Evolutionary conservation across 2,888 invertebrate species (phyloP), one percentile per base, ranked within the genome.

Genomic region (Eupithecia inturbata): DNA sequence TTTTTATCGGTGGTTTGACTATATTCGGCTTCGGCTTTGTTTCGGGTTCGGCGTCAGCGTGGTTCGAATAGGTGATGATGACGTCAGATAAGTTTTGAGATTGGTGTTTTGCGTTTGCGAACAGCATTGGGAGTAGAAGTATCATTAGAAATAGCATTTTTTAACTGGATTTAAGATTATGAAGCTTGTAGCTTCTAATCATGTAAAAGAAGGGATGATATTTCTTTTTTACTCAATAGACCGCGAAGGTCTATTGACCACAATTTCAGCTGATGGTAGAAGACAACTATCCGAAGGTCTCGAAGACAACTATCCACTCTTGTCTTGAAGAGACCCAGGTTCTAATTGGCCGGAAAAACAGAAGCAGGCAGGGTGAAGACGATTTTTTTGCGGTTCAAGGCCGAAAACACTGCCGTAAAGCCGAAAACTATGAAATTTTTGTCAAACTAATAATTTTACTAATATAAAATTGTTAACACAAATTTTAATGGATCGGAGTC

Each of bases 61-160:
- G 91, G 0, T 86, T 86, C 0, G 83, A 77, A 22, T 87, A 86
- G 0, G 85, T 84, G 0, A 90, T 79, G 0, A 90, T 84, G 0
- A 91, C 82, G 45, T 88, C 86, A 0, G 87, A 79, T 1, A 82
- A 79, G 1, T 87, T 88, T n/a, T 78, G 81, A 0, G 81, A 72
- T 0, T 79, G 78, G 31, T 82, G 83, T 7, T 71, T 68, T 49
- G 66, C 31, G 6, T 70, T 60, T 53, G 70, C 26, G 0, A 84
- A 74, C 0, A 83, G 22, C 0, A 80, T 72, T 1, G 82, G 82
- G 0, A 81, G 77, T 26, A 76, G 5, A 16, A 67, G 36, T 36
- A 72, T 2, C 1, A 63, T 31, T 71, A 75, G 41, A n/a, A 75
- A 71, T 68, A 36, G 36, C 80, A 80, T 80, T 33, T 67, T 78